phyloP scores from a whole-genome alignment of 2,888 invertebrate genomes.

The Ptychoptera albimana region DNA sequence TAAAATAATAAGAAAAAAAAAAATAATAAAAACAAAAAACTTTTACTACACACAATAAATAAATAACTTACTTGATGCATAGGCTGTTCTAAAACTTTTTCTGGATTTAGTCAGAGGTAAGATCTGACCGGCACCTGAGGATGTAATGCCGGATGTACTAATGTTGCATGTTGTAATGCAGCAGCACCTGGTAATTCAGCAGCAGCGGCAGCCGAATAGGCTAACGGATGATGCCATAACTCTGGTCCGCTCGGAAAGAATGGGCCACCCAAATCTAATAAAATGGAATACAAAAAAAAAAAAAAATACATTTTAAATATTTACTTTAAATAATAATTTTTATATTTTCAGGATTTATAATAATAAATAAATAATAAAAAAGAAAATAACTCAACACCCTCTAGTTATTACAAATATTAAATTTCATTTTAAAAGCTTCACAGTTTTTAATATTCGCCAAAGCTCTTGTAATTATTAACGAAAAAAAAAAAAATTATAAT shows the following conservation, averaged over 20 bases:
- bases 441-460: too few relatives aligned
- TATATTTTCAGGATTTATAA: not conserved
- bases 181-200: conserved; percentile 71
- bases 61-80: conserved; percentile 29
- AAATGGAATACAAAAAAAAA: too few relatives aligned
- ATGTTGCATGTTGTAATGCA: conserved; percentile 69
- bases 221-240: conserved; percentile 85
- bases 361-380: not conserved
- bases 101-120: conserved; percentile 90
- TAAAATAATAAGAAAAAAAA: too few relatives aligned
- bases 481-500: too few relatives aligned
- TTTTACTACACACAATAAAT: conserved; percentile 5
- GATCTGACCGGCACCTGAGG: conserved; percentile 95
- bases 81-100: conserved; percentile 32
- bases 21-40: not conserved
- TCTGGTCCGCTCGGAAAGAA: conserved; percentile 92
- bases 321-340: not conserved
- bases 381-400: not conserved
- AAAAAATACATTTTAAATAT: not conserved
- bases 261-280: conserved; percentile 81
- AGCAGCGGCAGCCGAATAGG: conserved; percentile 54
- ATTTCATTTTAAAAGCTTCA: too few relatives aligned
- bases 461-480: too few relatives aligned
- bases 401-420: too few relatives aligned
- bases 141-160: conserved; percentile 94